Evolutionary conservation across 2,113 vertebrate genomes (phyloP).

Genomic region (Apistogramma diplotaenia): DNA sequence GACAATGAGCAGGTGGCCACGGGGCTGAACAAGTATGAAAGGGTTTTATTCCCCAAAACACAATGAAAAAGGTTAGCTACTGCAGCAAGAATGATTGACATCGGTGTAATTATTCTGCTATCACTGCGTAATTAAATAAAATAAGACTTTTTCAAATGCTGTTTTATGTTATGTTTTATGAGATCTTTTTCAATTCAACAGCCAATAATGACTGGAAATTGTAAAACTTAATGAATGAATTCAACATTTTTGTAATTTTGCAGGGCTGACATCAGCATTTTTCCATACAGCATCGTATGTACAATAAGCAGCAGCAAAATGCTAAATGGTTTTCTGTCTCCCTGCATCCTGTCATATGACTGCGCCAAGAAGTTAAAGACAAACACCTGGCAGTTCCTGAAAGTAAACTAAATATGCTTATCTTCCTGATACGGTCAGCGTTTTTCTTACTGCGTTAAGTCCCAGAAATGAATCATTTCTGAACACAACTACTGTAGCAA

Average conservation of each 20-base stretch:
- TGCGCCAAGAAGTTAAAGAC: background rate
- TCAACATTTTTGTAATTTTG: background rate
- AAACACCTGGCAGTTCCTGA: background rate
- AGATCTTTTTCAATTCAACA: background rate
- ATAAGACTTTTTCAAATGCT: background rate
- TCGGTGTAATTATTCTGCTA: background rate
- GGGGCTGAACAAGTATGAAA: conserved; percentile 51
- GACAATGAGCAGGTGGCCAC: no score
- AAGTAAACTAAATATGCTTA: background rate
- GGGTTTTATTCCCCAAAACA: conserved; percentile 39
- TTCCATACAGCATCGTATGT: background rate
- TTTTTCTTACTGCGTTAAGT: background rate
- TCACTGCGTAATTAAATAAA: background rate
- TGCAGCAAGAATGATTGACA: background rate
- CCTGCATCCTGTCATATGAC: background rate
- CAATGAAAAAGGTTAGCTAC: background rate
- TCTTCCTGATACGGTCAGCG: conserved; percentile 5
- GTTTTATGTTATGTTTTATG: background rate
- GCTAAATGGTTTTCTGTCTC: background rate
- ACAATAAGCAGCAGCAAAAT: background rate
- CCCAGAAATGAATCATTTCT: conserved; percentile 2
- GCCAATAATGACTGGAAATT: background rate
- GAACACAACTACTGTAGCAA: conserved; percentile 38
- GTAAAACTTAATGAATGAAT: background rate
- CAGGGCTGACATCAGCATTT: background rate